phyloP scores from a whole-genome alignment of 2,797 vertebrate genomes.

The Danio albolineatus region DNA sequence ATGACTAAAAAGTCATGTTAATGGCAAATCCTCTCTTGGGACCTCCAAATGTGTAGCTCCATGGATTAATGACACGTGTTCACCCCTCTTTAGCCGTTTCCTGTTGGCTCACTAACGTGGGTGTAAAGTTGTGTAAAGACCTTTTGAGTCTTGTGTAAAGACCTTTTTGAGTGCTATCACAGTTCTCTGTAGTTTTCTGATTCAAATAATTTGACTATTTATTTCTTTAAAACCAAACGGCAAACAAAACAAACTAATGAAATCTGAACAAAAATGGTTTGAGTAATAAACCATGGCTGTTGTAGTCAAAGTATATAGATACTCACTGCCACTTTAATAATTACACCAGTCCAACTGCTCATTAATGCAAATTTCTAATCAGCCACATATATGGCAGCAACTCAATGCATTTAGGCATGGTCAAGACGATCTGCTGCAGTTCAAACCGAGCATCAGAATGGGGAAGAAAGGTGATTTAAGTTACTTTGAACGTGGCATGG shows the following conservation, averaged over 20 bases:
- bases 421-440: too few relatives aligned
- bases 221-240: not conserved
- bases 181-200: not conserved
- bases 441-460: too few relatives aligned
- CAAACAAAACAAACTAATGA: not conserved
- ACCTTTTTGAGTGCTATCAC: slow-evolving; percentile 8
- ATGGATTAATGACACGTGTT: slow-evolving; percentile 55
- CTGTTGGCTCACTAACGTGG: slow-evolving; percentile 39
- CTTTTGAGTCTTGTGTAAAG: slow-evolving; percentile 31
- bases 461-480: too few relatives aligned
- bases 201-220: not conserved
- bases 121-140: slow-evolving; percentile 49
- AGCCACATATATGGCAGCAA: too few relatives aligned
- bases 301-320: too few relatives aligned
- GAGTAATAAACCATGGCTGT: not conserved
- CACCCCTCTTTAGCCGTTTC: slow-evolving; percentile 45
- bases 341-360: too few relatives aligned
- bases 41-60: slow-evolving; percentile 46
- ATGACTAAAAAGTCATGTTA: slow-evolving; percentile 44
- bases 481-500: too few relatives aligned
- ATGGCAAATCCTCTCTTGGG: slow-evolving; percentile 46
- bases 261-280: not conserved
- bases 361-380: too few relatives aligned
- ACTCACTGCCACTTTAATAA: too few relatives aligned
- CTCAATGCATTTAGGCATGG: too few relatives aligned